Percentiles rank a stretch among this genome's conserved stretches.
Evolutionary conservation across 2,888 invertebrate genomes (phyloP).

Genomic region (Protula sp.): DNA sequence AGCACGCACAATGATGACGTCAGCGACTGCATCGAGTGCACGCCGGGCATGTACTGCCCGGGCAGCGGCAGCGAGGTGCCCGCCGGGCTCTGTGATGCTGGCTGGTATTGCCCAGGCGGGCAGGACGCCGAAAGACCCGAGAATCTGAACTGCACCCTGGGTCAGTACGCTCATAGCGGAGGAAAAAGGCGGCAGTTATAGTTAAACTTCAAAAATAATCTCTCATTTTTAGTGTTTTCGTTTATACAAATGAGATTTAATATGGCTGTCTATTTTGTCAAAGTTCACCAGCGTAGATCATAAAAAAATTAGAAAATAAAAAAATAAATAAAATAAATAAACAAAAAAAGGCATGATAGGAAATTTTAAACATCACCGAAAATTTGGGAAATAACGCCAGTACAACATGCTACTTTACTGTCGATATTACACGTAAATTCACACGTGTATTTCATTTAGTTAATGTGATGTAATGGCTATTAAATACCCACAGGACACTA

Average conservation of each 20-base stretch:
- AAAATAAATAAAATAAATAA: background rate
- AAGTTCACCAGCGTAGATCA: too few relatives aligned
- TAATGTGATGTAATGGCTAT: too few relatives aligned
- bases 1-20: conserved; percentile 24
- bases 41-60: conserved; percentile 32
- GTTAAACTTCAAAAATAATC: too few relatives aligned
- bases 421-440: too few relatives aligned
- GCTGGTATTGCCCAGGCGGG: conserved; percentile 47
- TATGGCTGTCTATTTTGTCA: too few relatives aligned
- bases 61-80: conserved; percentile 36
- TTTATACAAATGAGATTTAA: too few relatives aligned
- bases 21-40: conserved; percentile 26
- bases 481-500: conserved; percentile 32
- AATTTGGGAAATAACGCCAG: background rate
- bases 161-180: too few relatives aligned
- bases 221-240: too few relatives aligned
- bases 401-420: background rate
- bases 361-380: background rate
- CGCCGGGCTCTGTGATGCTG: conserved; percentile 35
- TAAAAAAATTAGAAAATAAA: background rate
- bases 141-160: conserved; percentile 41
- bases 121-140: conserved; percentile 32
- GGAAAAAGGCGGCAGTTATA: too few relatives aligned
- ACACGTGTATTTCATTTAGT: too few relatives aligned
- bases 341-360: background rate